phyloP scores from a whole-genome alignment of 2,113 vertebrate species.

The Lepidiolamprologus cunningtoni region DNA sequence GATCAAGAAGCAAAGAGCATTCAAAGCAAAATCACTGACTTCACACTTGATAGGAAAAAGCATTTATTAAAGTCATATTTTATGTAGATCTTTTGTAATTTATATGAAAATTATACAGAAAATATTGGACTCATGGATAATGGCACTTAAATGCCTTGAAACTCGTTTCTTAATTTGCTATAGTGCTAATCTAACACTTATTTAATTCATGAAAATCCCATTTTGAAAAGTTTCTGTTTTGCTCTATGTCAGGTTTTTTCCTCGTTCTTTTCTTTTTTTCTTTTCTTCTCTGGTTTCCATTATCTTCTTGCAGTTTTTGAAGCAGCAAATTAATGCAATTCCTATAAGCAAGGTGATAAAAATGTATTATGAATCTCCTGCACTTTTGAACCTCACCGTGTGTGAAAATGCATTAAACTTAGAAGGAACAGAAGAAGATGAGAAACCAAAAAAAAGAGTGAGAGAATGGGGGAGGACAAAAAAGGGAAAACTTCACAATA shows the following conservation, averaged over 20 bases:
- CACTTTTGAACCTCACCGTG: conserved; percentile 44
- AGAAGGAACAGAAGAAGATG: background rate
- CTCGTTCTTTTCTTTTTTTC: background rate
- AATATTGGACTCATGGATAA: background rate
- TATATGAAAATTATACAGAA: conserved; percentile 31
- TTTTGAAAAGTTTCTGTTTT: background rate
- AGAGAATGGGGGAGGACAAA: background rate
- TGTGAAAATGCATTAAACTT: conserved; percentile 28
- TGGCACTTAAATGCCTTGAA: background rate
- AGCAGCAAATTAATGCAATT: conserved; percentile 34
- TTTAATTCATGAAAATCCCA: conserved; percentile 23
- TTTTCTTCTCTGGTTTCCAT: background rate
- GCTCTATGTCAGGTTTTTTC: background rate
- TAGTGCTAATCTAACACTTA: conserved; percentile 11
- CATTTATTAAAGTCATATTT: conserved; percentile 37
- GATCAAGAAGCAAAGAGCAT: conserved; percentile 14
- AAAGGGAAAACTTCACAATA: background rate
- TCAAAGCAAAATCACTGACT: conserved; percentile 28
- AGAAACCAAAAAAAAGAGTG: background rate
- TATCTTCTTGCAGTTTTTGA: background rate
- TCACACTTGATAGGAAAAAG: background rate
- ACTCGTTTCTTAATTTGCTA: background rate
- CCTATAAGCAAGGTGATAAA: conserved; percentile 52
- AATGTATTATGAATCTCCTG: conserved; percentile 42
- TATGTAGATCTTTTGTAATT: conserved; percentile 32